These are phyloP conservation scores for Pseudeuparius sepicola DNA, from an alignment of 2,888 invertebrate species.

Conservation along the genomic window DNA sequence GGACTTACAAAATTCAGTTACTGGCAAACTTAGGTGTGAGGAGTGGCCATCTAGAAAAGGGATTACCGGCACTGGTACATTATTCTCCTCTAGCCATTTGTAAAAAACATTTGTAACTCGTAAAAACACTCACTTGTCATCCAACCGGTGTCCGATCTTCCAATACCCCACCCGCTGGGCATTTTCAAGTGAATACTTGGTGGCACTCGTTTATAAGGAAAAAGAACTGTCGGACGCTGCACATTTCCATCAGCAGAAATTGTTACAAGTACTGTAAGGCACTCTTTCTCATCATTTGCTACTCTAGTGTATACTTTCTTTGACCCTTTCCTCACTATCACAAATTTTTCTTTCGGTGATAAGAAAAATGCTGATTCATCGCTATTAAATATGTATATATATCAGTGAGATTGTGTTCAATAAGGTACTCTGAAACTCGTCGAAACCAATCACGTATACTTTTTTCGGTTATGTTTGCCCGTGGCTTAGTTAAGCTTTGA, in stretches of 20 bases:
- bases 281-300: conserved; percentile 1
- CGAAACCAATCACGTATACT: conserved; percentile 1
- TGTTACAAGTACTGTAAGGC: conserved; percentile 4
- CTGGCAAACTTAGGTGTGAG: conserved; percentile 33
- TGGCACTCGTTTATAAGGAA: conserved; percentile 4
- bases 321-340: background rate
- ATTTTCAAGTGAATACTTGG: background rate
- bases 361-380: conserved; percentile 9
- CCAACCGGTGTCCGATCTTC: conserved; percentile 26
- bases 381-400: conserved; percentile 2
- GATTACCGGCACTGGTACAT: conserved; percentile 32
- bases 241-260: conserved; percentile 2
- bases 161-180: conserved; percentile 4
- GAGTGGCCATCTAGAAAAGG: conserved; percentile 36
- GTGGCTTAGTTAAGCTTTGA: conserved; percentile 11
- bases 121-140: conserved; percentile 35
- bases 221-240: conserved; percentile 3
- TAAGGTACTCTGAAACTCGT: background rate
- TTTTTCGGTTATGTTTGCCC: background rate
- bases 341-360: conserved; percentile 4
- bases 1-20: conserved; percentile 34
- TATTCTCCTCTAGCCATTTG: conserved; percentile 31
- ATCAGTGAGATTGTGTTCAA: background rate
- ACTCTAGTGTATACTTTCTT: conserved; percentile 3
- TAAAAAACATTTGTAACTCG: conserved; percentile 34